Conservation (phyloP, 1,140 invertebrate species). For the Anadara kagoshimensis region DNA sequence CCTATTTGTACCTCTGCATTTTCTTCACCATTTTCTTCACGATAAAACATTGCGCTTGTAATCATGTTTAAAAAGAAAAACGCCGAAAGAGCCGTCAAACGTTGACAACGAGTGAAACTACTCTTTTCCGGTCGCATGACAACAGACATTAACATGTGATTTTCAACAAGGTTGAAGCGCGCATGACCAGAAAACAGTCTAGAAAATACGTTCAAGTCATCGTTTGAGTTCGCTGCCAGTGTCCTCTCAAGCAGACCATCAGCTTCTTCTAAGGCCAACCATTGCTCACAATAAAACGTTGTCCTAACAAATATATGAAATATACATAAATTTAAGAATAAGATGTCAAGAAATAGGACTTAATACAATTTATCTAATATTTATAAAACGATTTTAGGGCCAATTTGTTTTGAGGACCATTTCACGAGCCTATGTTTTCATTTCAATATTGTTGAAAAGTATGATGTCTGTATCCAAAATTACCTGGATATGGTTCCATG, state of each 20-base stretch:
- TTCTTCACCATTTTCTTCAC: conserved; percentile 26
- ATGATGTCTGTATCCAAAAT: too few species aligned
- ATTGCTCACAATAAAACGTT: conserved; percentile 62
- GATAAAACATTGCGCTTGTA: conserved; percentile 64
- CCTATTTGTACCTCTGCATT: conserved; percentile 34
- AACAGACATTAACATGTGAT: conserved; percentile 50
- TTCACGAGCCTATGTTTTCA: too few species aligned
- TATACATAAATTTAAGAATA: background rate
- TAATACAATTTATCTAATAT: too few species aligned
- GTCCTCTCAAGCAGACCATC: conserved; percentile 73
- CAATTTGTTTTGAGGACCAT: too few species aligned
- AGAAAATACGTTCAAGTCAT: conserved; percentile 46
- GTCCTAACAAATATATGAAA: too few species aligned
- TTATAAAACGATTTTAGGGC: too few species aligned
- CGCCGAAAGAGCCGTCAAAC: conserved; percentile 60
- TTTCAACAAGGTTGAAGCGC: conserved; percentile 45
- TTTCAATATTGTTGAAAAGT: too few species aligned
- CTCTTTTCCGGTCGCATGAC: conserved; percentile 37
- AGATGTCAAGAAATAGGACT: too few species aligned
- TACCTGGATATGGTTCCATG: too few species aligned
- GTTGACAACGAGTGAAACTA: conserved; percentile 56
- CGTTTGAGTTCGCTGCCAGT: conserved; percentile 67
- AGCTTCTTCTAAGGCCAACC: conserved; percentile 75
- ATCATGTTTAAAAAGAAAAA: conserved; percentile 67
- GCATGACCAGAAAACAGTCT: conserved; percentile 28